A percentile compares a stretch with the other conserved stretches of the same genome.
Evolutionary conservation across 1,140 invertebrate species (phyloP).

Genomic region (Linepithema humile): DNA sequence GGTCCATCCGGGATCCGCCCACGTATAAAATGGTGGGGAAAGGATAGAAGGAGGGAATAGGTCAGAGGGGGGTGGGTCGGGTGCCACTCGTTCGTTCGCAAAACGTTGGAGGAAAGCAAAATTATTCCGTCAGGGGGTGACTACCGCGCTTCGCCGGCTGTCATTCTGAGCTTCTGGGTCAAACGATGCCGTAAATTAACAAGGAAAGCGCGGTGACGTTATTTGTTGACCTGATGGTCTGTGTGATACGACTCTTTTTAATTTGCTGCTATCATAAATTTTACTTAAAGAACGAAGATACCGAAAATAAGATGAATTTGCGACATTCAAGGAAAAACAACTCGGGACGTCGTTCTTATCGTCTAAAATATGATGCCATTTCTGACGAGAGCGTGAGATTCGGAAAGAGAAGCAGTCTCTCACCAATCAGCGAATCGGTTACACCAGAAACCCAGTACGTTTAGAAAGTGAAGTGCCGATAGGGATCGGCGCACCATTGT

Average conservation of each 20-base stretch:
- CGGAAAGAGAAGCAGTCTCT: conserved; percentile 31
- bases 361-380: conserved; percentile 25
- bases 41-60: conserved; percentile 50
- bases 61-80: conserved; percentile 60
- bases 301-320: not conserved
- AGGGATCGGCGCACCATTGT: conserved; percentile 58
- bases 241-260: not conserved
- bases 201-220: not conserved
- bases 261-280: not conserved
- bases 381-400: conserved; percentile 68
- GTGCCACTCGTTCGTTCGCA: conserved; percentile 52
- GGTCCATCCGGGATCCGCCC: conserved; percentile 82
- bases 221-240: not conserved
- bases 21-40: conserved; percentile 74
- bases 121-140: conserved; percentile 65
- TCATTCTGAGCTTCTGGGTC: conserved; percentile 51
- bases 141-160: conserved; percentile 8
- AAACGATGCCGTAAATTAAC: conserved; percentile 36
- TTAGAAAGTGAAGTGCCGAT: conserved; percentile 63
- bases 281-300: not conserved
- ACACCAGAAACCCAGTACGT: conserved; percentile 55
- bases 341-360: not conserved
- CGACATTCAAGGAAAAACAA: not conserved
- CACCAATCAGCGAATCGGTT: conserved; percentile 58
- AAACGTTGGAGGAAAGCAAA: conserved; percentile 61